phyloP scores from a whole-genome alignment of 2,888 invertebrate species.

The Hecatera dysodea region DNA sequence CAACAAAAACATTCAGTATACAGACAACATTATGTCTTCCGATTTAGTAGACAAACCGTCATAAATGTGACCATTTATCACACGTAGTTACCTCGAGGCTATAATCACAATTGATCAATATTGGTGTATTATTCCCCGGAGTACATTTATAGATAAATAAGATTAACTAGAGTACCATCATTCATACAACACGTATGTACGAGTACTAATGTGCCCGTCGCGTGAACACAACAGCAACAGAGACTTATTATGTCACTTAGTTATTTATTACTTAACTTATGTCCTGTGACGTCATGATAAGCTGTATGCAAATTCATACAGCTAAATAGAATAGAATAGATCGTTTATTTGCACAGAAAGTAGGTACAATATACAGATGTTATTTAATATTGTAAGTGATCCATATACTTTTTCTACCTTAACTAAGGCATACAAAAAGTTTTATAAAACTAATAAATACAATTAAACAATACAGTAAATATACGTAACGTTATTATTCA shows the following conservation, averaged over 20 bases:
- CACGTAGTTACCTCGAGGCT: conserved; percentile 1
- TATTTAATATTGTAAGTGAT: too few species aligned
- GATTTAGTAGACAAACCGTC: not conserved
- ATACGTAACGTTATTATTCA: too few species aligned
- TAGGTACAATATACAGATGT: too few species aligned
- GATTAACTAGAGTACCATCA: conserved; percentile 19
- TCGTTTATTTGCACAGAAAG: too few species aligned
- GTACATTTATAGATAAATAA: conserved; percentile 37
- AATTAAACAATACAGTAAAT: too few species aligned
- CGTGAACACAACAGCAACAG: not conserved
- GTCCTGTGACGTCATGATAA: not conserved
- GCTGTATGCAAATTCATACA: not conserved
- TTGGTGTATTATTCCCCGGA: conserved; percentile 31
- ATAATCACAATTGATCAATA: conserved; percentile 31
- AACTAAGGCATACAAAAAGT: too few species aligned
- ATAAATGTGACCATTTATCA: conserved; percentile 16
- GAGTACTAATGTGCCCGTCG: not conserved
- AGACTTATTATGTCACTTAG: not conserved
- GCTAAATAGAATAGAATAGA: too few species aligned
- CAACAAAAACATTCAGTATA: not conserved
- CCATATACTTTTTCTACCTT: too few species aligned
- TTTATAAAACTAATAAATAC: too few species aligned
- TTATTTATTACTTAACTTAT: conserved; percentile 4
- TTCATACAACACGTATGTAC: conserved; percentile 11
- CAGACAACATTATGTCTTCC: not conserved